Evolutionary conservation across 2,797 vertebrate species (phyloP).

Genomic region (Monodelphis domestica): DNA sequence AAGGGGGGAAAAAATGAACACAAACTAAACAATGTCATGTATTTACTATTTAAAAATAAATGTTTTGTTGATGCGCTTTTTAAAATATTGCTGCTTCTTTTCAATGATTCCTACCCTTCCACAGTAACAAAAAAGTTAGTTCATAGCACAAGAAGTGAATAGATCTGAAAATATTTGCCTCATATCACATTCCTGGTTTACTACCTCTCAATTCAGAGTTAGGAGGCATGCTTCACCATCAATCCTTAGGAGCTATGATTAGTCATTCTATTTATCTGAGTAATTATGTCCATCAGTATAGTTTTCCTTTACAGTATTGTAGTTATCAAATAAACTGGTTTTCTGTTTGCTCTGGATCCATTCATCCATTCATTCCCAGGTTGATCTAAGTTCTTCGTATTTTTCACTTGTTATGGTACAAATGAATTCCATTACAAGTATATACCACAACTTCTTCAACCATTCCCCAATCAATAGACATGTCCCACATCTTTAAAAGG

Average conservation of each 20-base stretch:
- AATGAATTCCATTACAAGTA: not conserved
- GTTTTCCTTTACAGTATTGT: not conserved
- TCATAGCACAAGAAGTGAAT: not conserved
- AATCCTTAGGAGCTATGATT: not conserved
- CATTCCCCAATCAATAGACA: not conserved
- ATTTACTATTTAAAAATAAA: not conserved
- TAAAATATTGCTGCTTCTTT: not conserved
- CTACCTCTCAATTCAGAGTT: not conserved
- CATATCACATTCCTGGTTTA: not conserved
- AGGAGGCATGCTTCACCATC: not conserved
- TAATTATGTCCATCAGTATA: not conserved
- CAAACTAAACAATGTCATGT: not conserved
- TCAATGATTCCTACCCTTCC: not conserved
- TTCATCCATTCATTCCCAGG: not conserved
- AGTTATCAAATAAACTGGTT: not conserved
- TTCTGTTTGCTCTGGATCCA: not conserved
- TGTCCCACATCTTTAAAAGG: not conserved
- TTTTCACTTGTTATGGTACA: not conserved
- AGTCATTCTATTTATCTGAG: not conserved
- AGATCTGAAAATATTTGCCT: not conserved
- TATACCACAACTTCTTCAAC: not conserved
- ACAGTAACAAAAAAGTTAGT: not conserved
- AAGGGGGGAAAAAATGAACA: not conserved
- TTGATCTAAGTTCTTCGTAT: not conserved
- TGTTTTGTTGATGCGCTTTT: not conserved